A percentile compares a stretch with the other conserved stretches of the same genome.
These are phyloP conservation scores for Oreochromis grahami DNA, from an alignment of 2,797 vertebrate species.

Conservation along the genomic window DNA sequence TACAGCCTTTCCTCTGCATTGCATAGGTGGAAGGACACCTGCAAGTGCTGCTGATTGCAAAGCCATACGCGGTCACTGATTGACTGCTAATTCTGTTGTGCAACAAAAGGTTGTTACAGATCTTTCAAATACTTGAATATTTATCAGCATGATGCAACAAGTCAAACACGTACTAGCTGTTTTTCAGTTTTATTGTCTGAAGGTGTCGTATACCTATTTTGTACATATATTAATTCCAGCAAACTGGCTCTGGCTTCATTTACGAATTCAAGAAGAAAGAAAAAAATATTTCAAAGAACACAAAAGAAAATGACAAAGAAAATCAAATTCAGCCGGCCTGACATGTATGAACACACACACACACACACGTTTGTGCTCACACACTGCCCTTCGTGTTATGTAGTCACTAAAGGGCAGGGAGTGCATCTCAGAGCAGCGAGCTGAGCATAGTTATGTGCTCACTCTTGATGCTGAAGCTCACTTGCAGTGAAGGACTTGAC, in stretches of 20 bases:
- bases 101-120: background rate
- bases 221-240: background rate
- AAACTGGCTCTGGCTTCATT: background rate
- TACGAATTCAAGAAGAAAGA: background rate
- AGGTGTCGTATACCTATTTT: fast-evolving
- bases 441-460: background rate
- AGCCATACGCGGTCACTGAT: conserved; percentile 26
- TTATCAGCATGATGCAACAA: background rate
- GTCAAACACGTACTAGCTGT: background rate
- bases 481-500: conserved; percentile 1
- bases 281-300: background rate
- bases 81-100: background rate
- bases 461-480: conserved; percentile 27
- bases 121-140: conserved; percentile 18
- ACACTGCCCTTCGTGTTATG: background rate
- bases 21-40: background rate
- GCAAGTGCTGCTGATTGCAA: background rate
- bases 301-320: background rate
- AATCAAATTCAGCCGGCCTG: background rate
- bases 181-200: background rate
- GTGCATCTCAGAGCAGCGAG: background rate
- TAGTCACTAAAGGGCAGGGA: conserved; percentile 32
- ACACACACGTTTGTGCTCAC: background rate
- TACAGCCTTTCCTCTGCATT: background rate
- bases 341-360: background rate